Percentiles rank a stretch among this genome's conserved stretches.
Conservation (phyloP, 1,140 invertebrate genomes). For the Uloborus diversus region DNA sequence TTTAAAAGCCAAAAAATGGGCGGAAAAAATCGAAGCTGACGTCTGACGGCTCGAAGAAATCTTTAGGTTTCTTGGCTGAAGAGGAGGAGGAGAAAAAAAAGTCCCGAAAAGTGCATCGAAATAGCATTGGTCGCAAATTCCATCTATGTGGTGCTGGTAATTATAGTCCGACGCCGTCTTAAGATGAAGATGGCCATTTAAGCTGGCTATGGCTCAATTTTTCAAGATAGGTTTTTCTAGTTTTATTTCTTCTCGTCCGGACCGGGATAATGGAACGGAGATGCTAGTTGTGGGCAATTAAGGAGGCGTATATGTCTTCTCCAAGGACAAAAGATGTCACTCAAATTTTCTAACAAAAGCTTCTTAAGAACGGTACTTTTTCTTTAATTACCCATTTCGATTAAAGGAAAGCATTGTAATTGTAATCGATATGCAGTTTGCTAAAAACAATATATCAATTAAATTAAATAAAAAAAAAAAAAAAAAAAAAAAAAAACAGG, state of each 20-base stretch:
- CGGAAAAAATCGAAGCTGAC: conserved; percentile 8
- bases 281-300: too few relatives aligned
- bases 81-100: neutral
- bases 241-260: neutral
- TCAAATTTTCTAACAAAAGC: too few relatives aligned
- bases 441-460: too few relatives aligned
- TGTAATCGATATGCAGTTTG: too few relatives aligned
- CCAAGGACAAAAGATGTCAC: too few relatives aligned
- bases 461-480: too few relatives aligned
- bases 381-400: too few relatives aligned
- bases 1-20: conserved; percentile 23
- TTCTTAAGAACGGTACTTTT: too few relatives aligned
- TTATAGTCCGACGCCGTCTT: neutral
- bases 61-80: neutral
- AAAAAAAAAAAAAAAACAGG: too few relatives aligned
- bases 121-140: neutral
- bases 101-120: neutral
- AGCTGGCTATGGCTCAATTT: too few relatives aligned
- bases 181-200: neutral
- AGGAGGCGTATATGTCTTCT: too few relatives aligned
- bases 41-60: neutral
- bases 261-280: neutral
- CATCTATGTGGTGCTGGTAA: conserved; percentile 4
- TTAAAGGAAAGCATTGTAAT: too few relatives aligned
- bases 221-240: neutral